phyloP scores from a whole-genome alignment of 2,113 vertebrate species.

The Cyprinodon tularosa region DNA sequence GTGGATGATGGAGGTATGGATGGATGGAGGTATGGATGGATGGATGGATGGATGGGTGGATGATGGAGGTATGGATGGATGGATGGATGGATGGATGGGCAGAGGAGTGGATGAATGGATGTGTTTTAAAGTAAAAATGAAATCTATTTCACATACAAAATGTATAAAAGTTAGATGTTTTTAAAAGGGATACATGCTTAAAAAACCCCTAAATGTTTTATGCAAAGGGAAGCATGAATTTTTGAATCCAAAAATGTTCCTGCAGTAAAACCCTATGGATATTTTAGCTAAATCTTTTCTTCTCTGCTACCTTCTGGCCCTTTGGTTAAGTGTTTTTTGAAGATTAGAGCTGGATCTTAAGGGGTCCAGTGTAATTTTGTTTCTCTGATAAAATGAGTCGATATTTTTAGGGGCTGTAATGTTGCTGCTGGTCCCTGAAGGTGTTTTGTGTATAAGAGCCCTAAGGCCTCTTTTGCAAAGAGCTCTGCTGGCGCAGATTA shows the following conservation, averaged over 20 bases:
- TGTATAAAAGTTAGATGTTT: not conserved
- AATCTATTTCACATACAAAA: too few species aligned
- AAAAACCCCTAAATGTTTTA: not conserved
- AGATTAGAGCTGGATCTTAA: not conserved
- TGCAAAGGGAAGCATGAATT: too few species aligned
- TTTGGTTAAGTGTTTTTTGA: not conserved
- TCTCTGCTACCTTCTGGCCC: not conserved
- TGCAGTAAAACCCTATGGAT: not conserved
- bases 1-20: too few species aligned
- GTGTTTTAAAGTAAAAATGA: too few species aligned
- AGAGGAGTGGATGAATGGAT: too few species aligned
- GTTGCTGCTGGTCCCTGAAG: not conserved
- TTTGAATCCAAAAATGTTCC: not conserved
- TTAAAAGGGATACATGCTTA: not conserved
- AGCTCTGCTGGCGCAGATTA: not conserved
- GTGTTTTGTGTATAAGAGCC: not conserved
- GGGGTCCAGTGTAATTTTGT: not conserved
- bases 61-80: too few species aligned
- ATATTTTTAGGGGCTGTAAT: not conserved
- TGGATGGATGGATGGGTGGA: too few species aligned
- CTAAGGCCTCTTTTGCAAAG: not conserved
- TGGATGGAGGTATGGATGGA: too few species aligned
- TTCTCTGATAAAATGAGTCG: not conserved
- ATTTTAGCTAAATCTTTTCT: not conserved
- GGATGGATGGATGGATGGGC: too few species aligned